phyloP scores from a whole-genome alignment of 2,888 invertebrate species.

The Dysmachus trigonus region DNA sequence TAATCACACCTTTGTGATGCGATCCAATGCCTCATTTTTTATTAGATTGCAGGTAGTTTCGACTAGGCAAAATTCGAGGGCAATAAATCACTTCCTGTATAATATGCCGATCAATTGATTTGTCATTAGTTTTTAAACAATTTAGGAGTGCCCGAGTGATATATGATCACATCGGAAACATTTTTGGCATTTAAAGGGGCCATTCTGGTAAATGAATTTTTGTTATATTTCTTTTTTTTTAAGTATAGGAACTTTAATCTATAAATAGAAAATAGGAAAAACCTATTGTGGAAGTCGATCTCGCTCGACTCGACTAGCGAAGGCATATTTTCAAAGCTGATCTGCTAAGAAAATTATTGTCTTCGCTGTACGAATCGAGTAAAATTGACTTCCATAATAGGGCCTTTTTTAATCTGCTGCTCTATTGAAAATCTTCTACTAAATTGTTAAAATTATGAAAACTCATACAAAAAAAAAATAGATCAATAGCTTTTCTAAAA shows the following conservation, averaged over 20 bases:
- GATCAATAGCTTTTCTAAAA: too few relatives aligned
- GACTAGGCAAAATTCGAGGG: not conserved
- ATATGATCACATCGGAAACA: not conserved
- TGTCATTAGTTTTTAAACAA: not conserved
- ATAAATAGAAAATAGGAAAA: too few relatives aligned
- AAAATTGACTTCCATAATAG: too few relatives aligned
- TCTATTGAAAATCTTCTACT: too few relatives aligned
- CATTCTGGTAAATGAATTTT: not conserved
- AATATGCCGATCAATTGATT: not conserved
- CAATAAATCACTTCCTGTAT: not conserved
- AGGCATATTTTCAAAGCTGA: too few relatives aligned
- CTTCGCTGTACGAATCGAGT: too few relatives aligned
- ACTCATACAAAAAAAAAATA: too few relatives aligned
- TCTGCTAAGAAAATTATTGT: too few relatives aligned
- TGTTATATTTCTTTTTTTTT: not conserved
- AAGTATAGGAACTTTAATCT: not conserved
- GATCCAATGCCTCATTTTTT: not conserved
- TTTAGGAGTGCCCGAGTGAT: not conserved
- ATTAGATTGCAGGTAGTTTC: not conserved
- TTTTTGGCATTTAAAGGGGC: not conserved
- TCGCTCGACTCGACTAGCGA: too few relatives aligned
- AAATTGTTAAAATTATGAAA: too few relatives aligned
- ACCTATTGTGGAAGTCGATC: too few relatives aligned
- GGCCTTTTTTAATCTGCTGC: too few relatives aligned
- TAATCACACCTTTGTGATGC: not conserved